Evolutionary conservation across 2,888 invertebrate species (phyloP), one percentile per base, ranked within the genome.

Genomic region (Microchrysa polita): DNA sequence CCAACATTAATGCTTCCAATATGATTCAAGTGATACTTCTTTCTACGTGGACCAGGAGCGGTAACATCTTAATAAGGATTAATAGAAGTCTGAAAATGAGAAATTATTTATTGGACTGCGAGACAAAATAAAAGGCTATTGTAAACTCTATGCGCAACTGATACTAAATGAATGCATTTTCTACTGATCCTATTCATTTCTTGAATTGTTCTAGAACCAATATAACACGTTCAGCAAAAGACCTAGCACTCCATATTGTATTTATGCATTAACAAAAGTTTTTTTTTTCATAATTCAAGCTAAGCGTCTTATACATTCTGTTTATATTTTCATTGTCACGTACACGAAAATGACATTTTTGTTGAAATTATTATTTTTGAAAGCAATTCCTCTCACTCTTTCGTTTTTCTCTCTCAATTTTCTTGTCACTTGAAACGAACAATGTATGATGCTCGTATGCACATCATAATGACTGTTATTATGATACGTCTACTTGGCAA

Each of bases 401-500:
- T n/a, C n/a, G n/a, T n/a, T n/a, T n/a, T n/a, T n/a, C 27, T 34
- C 27, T 34, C 65, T 65, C 65, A 65, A 65, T 65, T 65, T 65
- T 48, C 65, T 65, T 48, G 65, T 65, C 65, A 65, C 65, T 65
- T 44, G 48, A 48, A 65, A 44, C 48, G 44, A 44, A 34, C 23
- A 65, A 65, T 20, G 14, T 34, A 34, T 16, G 44, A 5, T 65
- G 65, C 48, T 48, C 48, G 48, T 65, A 65, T 65, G 65, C 67
- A 67, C 67, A 67, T 67, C 67, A 67, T 65, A 65, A 65, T 48
- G 44, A 65, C 65, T 65, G 44, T 65, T 55, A 40, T 69, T 55
- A 55, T 69, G 42, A 55, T 69, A 55, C 69, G 55, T 69, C 69
- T 69, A 69, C 69, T 69, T 69, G 53, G 69, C 55, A 69, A 20